Evolutionary conservation across 2,888 invertebrate species (phyloP), one percentile per base, ranked within the genome.

Genomic region (Pristionchus exspectatus): DNA sequence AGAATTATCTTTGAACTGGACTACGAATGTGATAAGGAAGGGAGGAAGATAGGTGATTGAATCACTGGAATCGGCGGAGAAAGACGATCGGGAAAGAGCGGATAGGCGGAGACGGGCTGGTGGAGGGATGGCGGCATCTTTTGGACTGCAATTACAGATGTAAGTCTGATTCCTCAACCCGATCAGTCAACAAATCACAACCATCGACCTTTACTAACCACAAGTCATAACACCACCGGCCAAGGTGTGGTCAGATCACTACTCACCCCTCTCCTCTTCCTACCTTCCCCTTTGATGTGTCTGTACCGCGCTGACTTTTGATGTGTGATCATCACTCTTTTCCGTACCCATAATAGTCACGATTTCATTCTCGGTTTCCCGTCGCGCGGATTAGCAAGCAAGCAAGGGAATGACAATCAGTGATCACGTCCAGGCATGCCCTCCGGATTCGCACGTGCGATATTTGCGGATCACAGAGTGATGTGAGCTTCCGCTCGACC

Each of bases 61-160:
- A 59, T 59, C 84, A 85, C 84, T 24, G 84, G 56, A 59, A 56
- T 85, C 5, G 84, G 16, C 0, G 87, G 87, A 27, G 87, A 87
- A n/a, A 88, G 72, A 33, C 87, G 87, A 44, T 88, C 87, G 24
- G n/a, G 2, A 56, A 88, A 88, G 72, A 88, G 87, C 5, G 87
- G 87, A 74, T 88, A 88, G 10, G 87, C 74, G 4, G 87, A 74
- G 12, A 88, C 74, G 33, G 87, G 7, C 10, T 56, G 21, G 24
- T 38, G 56, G 14, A n/a, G 44, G 18, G 87, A 16, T 14, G 87
- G 69, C 4, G 74, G 33, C 74, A 88, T 27, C 30, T 88, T 88
- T 21, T 54, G 56, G 27, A 88, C 87, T 88, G 74, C n/a, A 88
- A 54, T 16, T 12, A 0, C 7, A 2, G 30, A 18, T 14, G 30